phyloP scores from a whole-genome alignment of 2,888 invertebrate genomes.

The Periphyllus acericola region DNA sequence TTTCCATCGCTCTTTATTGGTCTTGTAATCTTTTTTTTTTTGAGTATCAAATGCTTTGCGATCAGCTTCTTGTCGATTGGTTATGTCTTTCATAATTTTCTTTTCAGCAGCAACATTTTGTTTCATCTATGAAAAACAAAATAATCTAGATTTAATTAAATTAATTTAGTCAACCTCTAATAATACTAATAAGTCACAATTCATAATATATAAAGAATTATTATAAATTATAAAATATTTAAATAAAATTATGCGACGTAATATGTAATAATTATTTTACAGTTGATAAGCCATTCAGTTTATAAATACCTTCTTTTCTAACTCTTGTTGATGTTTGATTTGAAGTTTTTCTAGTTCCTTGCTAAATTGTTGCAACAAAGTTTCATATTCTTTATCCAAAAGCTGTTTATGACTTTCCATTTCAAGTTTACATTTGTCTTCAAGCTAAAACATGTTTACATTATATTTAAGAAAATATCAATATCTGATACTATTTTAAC shows the following conservation, averaged over 20 bases:
- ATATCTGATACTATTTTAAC: not conserved
- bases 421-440: slow-evolving; percentile 94
- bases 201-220: too few relatives aligned
- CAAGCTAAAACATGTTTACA: slow-evolving; percentile 73
- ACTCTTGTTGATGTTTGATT: slow-evolving; percentile 71
- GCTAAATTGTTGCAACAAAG: slow-evolving; percentile 87
- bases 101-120: slow-evolving; percentile 90
- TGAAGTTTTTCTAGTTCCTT: slow-evolving; percentile 91
- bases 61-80: slow-evolving; percentile 88
- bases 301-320: slow-evolving; percentile 68
- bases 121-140: slow-evolving; percentile 72
- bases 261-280: too few relatives aligned
- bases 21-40: slow-evolving; percentile 96
- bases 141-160: not conserved
- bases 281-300: not conserved
- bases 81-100: slow-evolving; percentile 92
- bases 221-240: too few relatives aligned
- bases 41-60: slow-evolving; percentile 90
- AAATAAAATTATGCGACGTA: too few relatives aligned
- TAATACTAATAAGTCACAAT: too few relatives aligned
- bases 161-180: not conserved
- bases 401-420: slow-evolving; percentile 96
- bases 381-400: slow-evolving; percentile 96
- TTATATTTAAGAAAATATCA: slow-evolving; percentile 26
- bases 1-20: slow-evolving; percentile 97